These are phyloP conservation scores for Australoheros facetus DNA, from an alignment of 2,797 vertebrate species.

Conservation along the genomic window DNA sequence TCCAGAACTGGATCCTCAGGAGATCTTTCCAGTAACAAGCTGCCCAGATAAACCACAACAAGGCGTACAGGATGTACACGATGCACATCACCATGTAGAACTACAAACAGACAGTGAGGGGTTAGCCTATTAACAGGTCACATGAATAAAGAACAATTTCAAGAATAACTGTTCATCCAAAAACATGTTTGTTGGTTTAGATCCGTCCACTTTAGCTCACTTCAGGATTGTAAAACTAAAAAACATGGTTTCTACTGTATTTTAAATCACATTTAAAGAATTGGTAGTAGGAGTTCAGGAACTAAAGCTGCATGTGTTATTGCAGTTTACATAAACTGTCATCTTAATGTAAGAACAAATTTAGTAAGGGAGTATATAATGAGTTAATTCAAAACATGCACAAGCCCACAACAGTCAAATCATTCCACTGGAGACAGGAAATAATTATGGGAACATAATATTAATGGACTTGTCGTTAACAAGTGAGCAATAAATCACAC, in stretches of 20 bases:
- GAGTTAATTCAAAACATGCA: neutral
- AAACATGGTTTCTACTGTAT: neutral
- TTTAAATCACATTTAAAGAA: neutral
- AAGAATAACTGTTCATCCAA: neutral
- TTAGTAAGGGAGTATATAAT: neutral
- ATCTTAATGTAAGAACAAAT: neutral
- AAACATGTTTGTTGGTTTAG: conserved; percentile 2
- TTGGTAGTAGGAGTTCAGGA: neutral
- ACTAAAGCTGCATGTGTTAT: neutral
- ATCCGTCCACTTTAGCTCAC: neutral
- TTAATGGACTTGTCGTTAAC: neutral
- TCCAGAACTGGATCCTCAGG: conserved; percentile 92
- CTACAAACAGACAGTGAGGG: conserved; percentile 62
- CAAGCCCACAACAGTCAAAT: neutral
- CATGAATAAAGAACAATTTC: conserved; percentile 6
- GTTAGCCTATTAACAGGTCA: conserved; percentile 19
- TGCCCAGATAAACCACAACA: conserved; percentile 89
- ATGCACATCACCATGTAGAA: conserved; percentile 94
- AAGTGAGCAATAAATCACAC: neutral
- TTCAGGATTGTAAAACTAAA: neutral
- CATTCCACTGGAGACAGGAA: neutral
- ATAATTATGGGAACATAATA: neutral
- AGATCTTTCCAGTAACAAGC: conserved; percentile 92
- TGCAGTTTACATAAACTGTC: neutral
- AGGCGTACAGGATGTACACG: conserved; percentile 86